These are phyloP conservation scores for Myxocyprinus asiaticus DNA, from an alignment of 2,113 vertebrate genomes.

Conservation along the genomic window DNA sequence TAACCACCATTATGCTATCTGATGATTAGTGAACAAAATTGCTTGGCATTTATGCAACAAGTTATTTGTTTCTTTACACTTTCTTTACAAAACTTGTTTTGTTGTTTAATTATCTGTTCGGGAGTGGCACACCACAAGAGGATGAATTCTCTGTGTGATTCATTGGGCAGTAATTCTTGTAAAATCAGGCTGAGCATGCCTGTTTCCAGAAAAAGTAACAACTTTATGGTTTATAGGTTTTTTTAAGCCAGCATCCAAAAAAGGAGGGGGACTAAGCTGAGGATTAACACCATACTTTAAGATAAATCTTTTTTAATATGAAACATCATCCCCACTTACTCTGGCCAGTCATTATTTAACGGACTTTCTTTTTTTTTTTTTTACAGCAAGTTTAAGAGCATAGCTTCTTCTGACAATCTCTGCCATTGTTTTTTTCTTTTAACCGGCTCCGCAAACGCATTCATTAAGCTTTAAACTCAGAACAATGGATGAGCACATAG, in stretches of 20 bases:
- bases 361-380: slow-evolving; percentile 60
- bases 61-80: slow-evolving; percentile 56
- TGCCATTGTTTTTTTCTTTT: slow-evolving; percentile 47
- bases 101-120: slow-evolving; percentile 68
- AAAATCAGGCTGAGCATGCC: slow-evolving; percentile 68
- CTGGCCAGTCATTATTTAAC: slow-evolving; percentile 70
- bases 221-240: slow-evolving; percentile 76
- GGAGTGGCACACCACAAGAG: slow-evolving; percentile 47
- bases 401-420: slow-evolving; percentile 60
- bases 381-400: slow-evolving; percentile 61
- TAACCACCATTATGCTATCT: slow-evolving; percentile 24
- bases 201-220: slow-evolving; percentile 76
- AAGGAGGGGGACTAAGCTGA: slow-evolving; percentile 69
- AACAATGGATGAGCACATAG: slow-evolving; percentile 74
- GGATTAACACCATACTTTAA: slow-evolving; percentile 78
- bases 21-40: slow-evolving; percentile 27
- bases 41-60: slow-evolving; percentile 54
- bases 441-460: slow-evolving; percentile 71
- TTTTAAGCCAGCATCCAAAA: slow-evolving; percentile 63
- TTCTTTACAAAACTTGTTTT: slow-evolving; percentile 56
- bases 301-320: slow-evolving; percentile 79
- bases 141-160: slow-evolving; percentile 72
- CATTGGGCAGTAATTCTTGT: slow-evolving; percentile 75
- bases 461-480: slow-evolving; percentile 76
- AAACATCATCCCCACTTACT: slow-evolving; percentile 76